Evolutionary conservation across 2,797 vertebrate genomes (phyloP).

Genomic region (Huso huso): DNA sequence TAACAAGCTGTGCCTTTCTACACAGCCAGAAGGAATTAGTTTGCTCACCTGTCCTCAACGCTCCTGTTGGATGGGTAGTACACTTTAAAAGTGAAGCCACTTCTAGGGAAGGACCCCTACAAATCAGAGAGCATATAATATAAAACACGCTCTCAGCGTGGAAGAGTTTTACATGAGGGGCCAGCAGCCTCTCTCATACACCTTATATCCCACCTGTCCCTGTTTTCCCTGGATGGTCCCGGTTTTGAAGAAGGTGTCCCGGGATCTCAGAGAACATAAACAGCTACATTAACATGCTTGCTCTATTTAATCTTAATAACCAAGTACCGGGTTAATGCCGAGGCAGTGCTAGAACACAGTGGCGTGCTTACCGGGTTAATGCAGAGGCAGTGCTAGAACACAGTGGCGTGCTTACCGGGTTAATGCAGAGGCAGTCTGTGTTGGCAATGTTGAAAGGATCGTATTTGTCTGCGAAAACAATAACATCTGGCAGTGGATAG

Average conservation of each 20-base stretch:
- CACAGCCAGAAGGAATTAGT: background rate
- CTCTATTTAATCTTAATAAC: no score
- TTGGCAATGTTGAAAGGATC: constrained; percentile 83
- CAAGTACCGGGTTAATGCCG: no score
- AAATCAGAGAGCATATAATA: background rate
- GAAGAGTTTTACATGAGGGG: background rate
- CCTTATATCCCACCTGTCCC: background rate
- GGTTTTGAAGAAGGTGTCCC: no score
- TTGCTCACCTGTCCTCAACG: constrained; percentile 83
- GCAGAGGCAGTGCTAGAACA: constrained; percentile 44
- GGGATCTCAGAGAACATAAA: background rate
- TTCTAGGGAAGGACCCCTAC: constrained; percentile 89
- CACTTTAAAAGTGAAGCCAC: constrained; percentile 95
- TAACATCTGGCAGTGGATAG: constrained; percentile 86
- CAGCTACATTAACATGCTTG: background rate
- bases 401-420: no score
- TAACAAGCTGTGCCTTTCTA: no score
- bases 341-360: no score
- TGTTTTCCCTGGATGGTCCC: no score
- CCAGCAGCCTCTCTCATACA: background rate
- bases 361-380: no score
- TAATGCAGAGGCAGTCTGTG: constrained; percentile 53
- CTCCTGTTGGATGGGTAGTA: constrained; percentile 88
- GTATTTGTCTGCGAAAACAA: constrained; percentile 85
- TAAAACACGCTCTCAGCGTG: background rate